These are phyloP conservation scores for Tetragnatha montana DNA, from an alignment of 2,888 invertebrate species.

Conservation along the genomic window DNA sequence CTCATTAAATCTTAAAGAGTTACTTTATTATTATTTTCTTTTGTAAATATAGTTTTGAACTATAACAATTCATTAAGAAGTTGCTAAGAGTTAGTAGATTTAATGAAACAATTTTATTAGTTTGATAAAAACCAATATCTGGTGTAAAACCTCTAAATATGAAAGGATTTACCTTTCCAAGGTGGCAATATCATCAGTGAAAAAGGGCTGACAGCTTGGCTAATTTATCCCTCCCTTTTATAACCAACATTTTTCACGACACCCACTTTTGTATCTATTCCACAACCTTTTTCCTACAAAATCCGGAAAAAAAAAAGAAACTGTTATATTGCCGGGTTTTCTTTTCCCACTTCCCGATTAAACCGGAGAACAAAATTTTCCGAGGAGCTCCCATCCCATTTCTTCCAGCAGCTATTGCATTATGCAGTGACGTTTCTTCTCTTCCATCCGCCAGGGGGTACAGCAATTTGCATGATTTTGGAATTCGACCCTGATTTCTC, in stretches of 20 bases:
- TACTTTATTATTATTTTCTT: too few species aligned
- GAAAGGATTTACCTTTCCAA: too few species aligned
- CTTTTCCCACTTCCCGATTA: slow-evolving; percentile 42
- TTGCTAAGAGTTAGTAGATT: too few species aligned
- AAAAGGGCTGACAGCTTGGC: slow-evolving; percentile 36
- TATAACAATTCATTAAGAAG: too few species aligned
- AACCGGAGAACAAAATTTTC: slow-evolving; percentile 14
- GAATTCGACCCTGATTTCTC: slow-evolving; percentile 18
- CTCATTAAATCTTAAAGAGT: too few species aligned
- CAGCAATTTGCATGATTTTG: slow-evolving; percentile 61
- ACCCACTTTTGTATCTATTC: neutral
- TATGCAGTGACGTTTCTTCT: slow-evolving; percentile 63
- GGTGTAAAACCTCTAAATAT: too few species aligned
- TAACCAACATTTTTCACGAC: neutral
- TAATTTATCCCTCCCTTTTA: slow-evolving; percentile 48
- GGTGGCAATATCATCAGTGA: slow-evolving; percentile 1
- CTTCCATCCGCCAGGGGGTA: slow-evolving; percentile 50
- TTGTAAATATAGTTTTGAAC: too few species aligned
- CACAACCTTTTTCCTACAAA: neutral
- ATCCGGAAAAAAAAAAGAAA: neutral
- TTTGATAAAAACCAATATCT: too few species aligned
- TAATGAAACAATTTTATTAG: too few species aligned
- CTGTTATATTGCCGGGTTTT: slow-evolving; percentile 5
- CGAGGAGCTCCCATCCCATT: neutral
- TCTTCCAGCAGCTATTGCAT: slow-evolving; percentile 53